Base-by-base conservation (phyloP, 1,140 invertebrate species). In the Anastatus disparis region DNA sequence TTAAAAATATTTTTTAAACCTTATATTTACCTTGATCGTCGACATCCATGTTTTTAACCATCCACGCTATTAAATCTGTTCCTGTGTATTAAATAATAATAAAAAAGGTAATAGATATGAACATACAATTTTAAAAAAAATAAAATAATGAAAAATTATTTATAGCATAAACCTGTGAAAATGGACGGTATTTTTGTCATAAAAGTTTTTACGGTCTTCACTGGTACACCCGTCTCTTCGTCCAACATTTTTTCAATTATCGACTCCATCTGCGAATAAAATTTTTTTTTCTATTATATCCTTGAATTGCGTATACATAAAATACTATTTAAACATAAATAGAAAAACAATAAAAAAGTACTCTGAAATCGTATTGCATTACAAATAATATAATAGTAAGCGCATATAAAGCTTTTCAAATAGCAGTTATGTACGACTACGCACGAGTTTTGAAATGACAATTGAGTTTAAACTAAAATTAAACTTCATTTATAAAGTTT, bases 111-210 rank as follows among this genome's bases (percentile, higher is more conserved):
- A 58, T 17, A 52, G 46, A 63, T 24, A 44, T 26, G 15, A 42
- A 17, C 3, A n/a, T 22, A 40, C n/a, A n/a, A n/a, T n/a, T n/a
- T n/a, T n/a, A 13, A 66, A 31, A 40, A 35, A 17, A 42, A 40
- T 48, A 2, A 20, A 40, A 52, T 8, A 44, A 52, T 46, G 10
- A 27, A 26, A 52, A 29, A 20, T 24, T n/a, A n/a, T n/a, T n/a
- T n/a, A n/a, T 26, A 48, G 15, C 0, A 73, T 77, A 88, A 83
- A 93, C 97, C 93, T 71, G 93, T 94, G 81, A 95, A 95, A 62
- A 95, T 94, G 64, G 96, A 98, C 27, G 98, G 98, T 76, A 99
- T 97, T 89, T 99, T 99, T 42, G 95, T 95, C 94, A 99, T 97
- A 82, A 99, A 99, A 81, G 93, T 97, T 87, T 99, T 99, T 4